Percentiles rank a stretch among this genome's conserved stretches.
Conservation (phyloP, 2,113 vertebrate species). For the Grus americana region DNA sequence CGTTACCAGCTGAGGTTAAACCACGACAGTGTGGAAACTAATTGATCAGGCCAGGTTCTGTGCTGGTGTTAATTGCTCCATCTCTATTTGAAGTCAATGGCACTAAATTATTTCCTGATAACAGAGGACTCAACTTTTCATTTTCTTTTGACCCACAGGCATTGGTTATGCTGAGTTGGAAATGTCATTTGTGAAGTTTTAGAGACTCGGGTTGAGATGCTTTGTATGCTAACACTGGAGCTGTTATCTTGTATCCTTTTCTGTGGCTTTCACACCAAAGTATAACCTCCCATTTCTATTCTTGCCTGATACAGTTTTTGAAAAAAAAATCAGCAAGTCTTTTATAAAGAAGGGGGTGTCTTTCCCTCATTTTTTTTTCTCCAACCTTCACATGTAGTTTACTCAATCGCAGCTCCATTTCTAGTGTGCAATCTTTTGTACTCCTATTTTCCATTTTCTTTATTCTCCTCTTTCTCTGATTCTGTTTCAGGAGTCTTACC, state of each 20-base stretch:
- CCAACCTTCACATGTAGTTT: not conserved
- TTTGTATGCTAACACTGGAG: not conserved
- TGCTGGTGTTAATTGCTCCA: not conserved
- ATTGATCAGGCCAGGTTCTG: not conserved
- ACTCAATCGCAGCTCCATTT: not conserved
- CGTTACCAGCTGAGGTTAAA: too few relatives aligned
- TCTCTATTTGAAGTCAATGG: constrained; percentile 7
- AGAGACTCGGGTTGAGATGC: not conserved
- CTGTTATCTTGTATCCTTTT: not conserved
- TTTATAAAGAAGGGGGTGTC: not conserved
- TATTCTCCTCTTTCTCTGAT: not conserved
- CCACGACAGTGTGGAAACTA: not conserved
- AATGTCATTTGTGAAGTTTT: constrained; percentile 23
- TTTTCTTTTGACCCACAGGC: not conserved
- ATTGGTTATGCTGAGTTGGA: not conserved
- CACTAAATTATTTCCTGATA: not conserved
- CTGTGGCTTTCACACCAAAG: not conserved
- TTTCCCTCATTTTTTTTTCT: not conserved
- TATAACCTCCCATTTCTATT: not conserved
- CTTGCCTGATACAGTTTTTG: not conserved
- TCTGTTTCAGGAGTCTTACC: not conserved
- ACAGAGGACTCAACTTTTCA: not conserved
- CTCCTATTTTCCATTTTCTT: not conserved
- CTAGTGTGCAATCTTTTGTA: not conserved
- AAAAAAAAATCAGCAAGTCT: not conserved